phyloP scores from a whole-genome alignment of 2,113 vertebrate species.

The Halichoeres trimaculatus region DNA sequence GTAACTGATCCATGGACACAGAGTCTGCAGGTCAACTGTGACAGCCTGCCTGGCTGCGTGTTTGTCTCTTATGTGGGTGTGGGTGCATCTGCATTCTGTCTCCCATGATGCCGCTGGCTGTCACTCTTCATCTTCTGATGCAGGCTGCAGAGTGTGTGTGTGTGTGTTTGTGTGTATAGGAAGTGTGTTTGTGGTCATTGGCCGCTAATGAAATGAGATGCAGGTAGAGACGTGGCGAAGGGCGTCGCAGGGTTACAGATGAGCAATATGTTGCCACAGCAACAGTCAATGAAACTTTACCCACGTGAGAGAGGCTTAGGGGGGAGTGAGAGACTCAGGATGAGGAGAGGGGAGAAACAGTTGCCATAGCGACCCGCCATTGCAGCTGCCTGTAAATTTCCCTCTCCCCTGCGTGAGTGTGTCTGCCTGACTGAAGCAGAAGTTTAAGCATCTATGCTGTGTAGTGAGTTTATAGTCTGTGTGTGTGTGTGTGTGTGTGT shows the following conservation, averaged over 20 bases:
- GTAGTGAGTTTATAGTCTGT: slow-evolving; percentile 14
- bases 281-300: slow-evolving; percentile 78
- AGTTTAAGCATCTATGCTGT: slow-evolving; percentile 19
- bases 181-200: slow-evolving; percentile 14
- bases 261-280: slow-evolving; percentile 74
- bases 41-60: slow-evolving; percentile 41
- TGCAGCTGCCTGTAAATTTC: slow-evolving; percentile 71
- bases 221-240: slow-evolving; percentile 53
- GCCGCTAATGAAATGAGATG: slow-evolving; percentile 62
- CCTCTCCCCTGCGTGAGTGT: slow-evolving; percentile 35
- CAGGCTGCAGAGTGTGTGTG: background rate
- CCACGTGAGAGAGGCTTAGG: slow-evolving; percentile 65
- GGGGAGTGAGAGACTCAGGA: slow-evolving; percentile 22
- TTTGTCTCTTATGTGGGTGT: slow-evolving; percentile 3
- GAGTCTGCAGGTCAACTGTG: slow-evolving; percentile 69
- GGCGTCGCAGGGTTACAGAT: slow-evolving; percentile 64
- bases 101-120: slow-evolving; percentile 35
- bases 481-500: slow-evolving; percentile 12
- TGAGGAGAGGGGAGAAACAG: slow-evolving; percentile 55
- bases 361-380: slow-evolving; percentile 79
- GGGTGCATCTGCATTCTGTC: slow-evolving; percentile 62
- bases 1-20: slow-evolving; percentile 68
- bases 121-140: slow-evolving; percentile 42
- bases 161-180: background rate
- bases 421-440: slow-evolving; percentile 45